A percentile compares a stretch with the other conserved stretches of the same genome.
These are phyloP conservation scores for Phanerotoma sp. DNA, from an alignment of 2,888 invertebrate genomes.

Conservation along the genomic window DNA sequence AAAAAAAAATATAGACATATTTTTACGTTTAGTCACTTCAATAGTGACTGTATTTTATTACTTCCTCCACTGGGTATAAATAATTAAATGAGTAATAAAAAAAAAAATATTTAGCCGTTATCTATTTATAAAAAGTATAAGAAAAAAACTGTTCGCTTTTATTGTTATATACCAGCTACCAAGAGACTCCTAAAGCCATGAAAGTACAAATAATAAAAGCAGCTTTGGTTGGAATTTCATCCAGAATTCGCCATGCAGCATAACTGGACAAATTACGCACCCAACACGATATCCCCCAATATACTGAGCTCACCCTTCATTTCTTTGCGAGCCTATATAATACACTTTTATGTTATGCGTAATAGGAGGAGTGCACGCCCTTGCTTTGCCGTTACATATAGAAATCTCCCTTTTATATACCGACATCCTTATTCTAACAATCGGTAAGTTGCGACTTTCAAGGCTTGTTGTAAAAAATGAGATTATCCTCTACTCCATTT, in stretches of 20 bases:
- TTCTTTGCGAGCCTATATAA: conserved; percentile 40
- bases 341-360: conserved; percentile 44
- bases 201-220: neutral
- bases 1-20: too few species aligned
- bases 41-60: too few species aligned
- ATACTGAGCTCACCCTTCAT: conserved; percentile 30
- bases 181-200: neutral
- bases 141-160: neutral
- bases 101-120: too few species aligned
- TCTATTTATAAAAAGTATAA: too few species aligned
- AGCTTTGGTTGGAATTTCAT: conserved; percentile 1
- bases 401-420: neutral
- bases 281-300: conserved; percentile 28
- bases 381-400: conserved; percentile 25
- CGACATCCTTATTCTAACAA: conserved; percentile 3
- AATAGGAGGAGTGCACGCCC: conserved; percentile 37
- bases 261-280: conserved; percentile 48
- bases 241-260: conserved; percentile 1
- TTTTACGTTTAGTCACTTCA: too few species aligned
- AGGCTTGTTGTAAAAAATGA: conserved; percentile 23
- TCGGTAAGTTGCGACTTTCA: conserved; percentile 33
- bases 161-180: neutral
- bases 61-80: too few species aligned
- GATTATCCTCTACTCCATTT: conserved; percentile 8
- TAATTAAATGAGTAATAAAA: too few species aligned